Percentiles rank a stretch among this genome's conserved stretches.
phyloP scores from a whole-genome alignment of 2,888 invertebrate genomes.

The Eurois occulta region DNA sequence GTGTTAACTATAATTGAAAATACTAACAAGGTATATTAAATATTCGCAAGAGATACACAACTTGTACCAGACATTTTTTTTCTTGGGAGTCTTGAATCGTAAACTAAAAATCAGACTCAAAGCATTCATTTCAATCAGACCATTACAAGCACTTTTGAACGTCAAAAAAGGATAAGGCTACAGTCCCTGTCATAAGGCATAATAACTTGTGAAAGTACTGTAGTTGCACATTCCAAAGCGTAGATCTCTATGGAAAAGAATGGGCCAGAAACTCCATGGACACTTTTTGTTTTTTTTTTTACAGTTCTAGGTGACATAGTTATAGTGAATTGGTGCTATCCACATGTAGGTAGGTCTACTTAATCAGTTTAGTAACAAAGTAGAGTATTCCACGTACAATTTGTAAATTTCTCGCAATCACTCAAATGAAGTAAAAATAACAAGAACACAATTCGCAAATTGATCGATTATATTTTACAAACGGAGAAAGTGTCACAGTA shows the following conservation, averaged over 20 bases:
- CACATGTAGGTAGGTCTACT: no score
- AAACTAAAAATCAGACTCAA: neutral
- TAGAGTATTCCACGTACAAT: neutral
- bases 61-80: neutral
- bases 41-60: neutral
- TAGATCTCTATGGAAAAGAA: neutral
- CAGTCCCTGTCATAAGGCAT: neutral
- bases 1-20: constrained; percentile 19
- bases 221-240: neutral
- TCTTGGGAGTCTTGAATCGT: neutral
- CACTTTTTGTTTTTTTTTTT: neutral
- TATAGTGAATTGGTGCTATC: neutral
- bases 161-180: neutral
- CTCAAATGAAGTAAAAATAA: constrained; percentile 33
- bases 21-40: constrained; percentile 2
- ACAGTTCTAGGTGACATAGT: neutral
- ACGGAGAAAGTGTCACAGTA: constrained; percentile 82
- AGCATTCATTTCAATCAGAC: neutral
- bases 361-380: neutral
- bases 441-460: constrained; percentile 57
- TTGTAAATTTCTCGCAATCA: constrained; percentile 1
- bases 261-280: neutral
- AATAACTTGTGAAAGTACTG: neutral
- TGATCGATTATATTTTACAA: constrained; percentile 68
- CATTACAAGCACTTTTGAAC: neutral